A percentile compares a stretch with the other conserved stretches of the same genome.
Conservation (phyloP, 2,113 vertebrate species). For the Eleginops maclovinus region DNA sequence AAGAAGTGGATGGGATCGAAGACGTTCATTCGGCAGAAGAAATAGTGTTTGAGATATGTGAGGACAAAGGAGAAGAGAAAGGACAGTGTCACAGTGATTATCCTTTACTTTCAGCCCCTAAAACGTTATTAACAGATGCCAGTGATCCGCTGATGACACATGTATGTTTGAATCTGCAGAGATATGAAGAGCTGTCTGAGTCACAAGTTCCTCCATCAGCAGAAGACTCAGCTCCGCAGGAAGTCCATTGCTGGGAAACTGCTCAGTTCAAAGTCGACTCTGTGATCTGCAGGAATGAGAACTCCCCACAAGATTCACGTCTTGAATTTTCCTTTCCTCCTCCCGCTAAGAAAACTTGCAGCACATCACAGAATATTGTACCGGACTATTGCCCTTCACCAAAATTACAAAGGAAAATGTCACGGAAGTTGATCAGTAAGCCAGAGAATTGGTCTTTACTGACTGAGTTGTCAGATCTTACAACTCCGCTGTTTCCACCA, state of each 20-base stretch:
- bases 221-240: constrained; percentile 37
- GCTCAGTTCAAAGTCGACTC: constrained; percentile 49
- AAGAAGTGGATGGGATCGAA: constrained; percentile 38
- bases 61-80: constrained; percentile 52
- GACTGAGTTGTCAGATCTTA: constrained; percentile 74
- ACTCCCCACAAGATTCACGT: constrained; percentile 58
- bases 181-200: constrained; percentile 36
- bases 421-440: constrained; percentile 76
- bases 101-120: constrained; percentile 41
- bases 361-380: constrained; percentile 78
- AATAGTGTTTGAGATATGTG: constrained; percentile 65
- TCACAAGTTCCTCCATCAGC: constrained; percentile 29
- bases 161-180: constrained; percentile 51
- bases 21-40: constrained; percentile 57
- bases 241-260: constrained; percentile 47
- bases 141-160: constrained; percentile 31
- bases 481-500: constrained; percentile 73
- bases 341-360: constrained; percentile 84
- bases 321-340: constrained; percentile 81
- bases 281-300: constrained; percentile 44
- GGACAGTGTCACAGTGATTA: constrained; percentile 34
- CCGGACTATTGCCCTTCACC: constrained; percentile 82
- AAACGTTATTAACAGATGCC: constrained; percentile 47
- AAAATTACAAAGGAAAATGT: constrained; percentile 85
- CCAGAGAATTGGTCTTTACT: constrained; percentile 78